These are phyloP conservation scores for Chunga burmeisteri DNA, from an alignment of 2,113 vertebrate species.

Conservation along the genomic window DNA sequence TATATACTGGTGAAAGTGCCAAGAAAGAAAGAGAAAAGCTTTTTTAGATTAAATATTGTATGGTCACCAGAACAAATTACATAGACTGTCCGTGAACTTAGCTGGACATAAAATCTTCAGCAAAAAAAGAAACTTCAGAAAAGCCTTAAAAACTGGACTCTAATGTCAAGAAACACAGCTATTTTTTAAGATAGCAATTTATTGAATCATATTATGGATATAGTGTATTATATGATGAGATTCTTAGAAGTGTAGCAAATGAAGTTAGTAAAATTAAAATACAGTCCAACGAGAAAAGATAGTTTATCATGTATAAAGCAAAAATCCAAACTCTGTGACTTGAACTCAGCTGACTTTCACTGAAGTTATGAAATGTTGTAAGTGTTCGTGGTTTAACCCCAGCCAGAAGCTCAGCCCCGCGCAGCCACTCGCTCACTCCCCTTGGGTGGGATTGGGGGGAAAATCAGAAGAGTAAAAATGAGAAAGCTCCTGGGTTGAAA, in stretches of 20 bases:
- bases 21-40: neutral
- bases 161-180: neutral
- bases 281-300: neutral
- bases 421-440: too few relatives aligned
- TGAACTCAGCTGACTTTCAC: neutral
- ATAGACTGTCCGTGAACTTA: neutral
- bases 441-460: too few relatives aligned
- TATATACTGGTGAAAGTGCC: neutral
- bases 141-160: neutral
- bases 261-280: neutral
- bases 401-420: too few relatives aligned
- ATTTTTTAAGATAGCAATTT: neutral
- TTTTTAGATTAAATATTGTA: neutral
- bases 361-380: neutral
- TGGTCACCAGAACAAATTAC: neutral
- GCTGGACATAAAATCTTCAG: neutral
- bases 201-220: neutral
- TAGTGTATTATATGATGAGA: neutral
- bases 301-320: neutral
- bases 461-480: too few relatives aligned
- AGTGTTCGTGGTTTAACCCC: neutral
- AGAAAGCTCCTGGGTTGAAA: too few relatives aligned
- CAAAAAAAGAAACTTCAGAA: neutral
- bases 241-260: neutral
- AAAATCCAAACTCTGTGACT: neutral